phyloP scores from a whole-genome alignment of 2,888 invertebrate genomes.

The Limnephilus auricula region DNA sequence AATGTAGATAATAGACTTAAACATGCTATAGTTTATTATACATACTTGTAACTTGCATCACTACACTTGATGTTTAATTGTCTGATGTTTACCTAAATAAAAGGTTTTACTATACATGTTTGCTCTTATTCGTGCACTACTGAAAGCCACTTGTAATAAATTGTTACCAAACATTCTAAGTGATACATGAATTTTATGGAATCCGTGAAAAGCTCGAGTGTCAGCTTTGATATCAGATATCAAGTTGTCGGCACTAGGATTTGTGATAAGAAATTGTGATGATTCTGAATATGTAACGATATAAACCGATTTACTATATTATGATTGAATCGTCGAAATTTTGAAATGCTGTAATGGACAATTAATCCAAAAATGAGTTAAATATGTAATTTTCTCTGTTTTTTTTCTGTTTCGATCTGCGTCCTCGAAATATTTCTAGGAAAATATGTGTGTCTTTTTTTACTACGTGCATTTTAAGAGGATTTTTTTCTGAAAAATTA shows the following conservation, averaged over 20 bases:
- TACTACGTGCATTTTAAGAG: too few species aligned
- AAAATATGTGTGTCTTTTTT: too few species aligned
- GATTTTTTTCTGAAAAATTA: too few species aligned
- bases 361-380: too few species aligned
- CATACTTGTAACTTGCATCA: not conserved
- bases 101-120: not conserved
- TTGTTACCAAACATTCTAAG: not conserved
- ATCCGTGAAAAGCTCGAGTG: slow-evolving; percentile 64
- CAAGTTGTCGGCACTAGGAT: not conserved
- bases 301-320: not conserved
- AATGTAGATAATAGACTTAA: too few species aligned
- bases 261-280: not conserved
- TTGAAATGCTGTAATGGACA: too few species aligned
- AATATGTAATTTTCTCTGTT: too few species aligned
- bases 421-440: too few species aligned
- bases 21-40: not conserved
- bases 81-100: not conserved
- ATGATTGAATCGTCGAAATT: too few species aligned
- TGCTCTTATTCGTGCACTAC: not conserved
- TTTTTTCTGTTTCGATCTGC: too few species aligned
- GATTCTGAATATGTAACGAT: not conserved
- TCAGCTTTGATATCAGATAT: not conserved
- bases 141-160: not conserved
- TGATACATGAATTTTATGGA: slow-evolving; percentile 60
- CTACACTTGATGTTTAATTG: not conserved